Evolutionary conservation across 2,888 invertebrate species (phyloP).

Genomic region (Ichneumoninae sp.): DNA sequence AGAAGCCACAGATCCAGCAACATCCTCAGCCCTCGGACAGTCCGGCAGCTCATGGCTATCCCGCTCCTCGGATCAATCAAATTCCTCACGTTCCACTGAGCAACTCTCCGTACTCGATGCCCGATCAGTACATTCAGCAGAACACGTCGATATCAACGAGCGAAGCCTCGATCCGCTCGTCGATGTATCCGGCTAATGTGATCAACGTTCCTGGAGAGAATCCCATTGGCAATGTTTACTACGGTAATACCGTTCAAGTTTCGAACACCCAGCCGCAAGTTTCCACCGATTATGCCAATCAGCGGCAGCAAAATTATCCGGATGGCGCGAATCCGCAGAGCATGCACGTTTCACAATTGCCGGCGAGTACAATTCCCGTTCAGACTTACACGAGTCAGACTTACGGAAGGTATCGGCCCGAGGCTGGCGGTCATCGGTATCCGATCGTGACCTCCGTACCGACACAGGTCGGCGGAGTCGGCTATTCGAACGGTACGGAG

Average conservation of each 20-base stretch:
- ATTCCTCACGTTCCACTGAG: constrained; percentile 40
- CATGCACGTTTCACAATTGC: constrained; percentile 65
- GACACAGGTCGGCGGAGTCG: constrained; percentile 59
- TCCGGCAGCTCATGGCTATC: constrained; percentile 44
- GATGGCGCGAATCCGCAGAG: constrained; percentile 53
- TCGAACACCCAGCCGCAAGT: constrained; percentile 29
- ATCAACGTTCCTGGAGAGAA: constrained; percentile 27
- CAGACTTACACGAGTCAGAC: constrained; percentile 64
- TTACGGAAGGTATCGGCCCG: constrained; percentile 75
- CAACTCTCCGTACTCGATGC: constrained; percentile 46
- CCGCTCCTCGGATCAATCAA: constrained; percentile 34
- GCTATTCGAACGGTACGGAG: constrained; percentile 71
- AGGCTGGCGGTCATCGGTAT: constrained; percentile 72
- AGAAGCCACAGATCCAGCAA: constrained; percentile 31
- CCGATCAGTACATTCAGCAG: constrained; percentile 71
- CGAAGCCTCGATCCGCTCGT: constrained; percentile 27
- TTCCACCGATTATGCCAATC: constrained; percentile 63
- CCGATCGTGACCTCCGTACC: constrained; percentile 79
- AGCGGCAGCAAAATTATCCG: constrained; percentile 67
- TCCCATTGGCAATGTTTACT: constrained; percentile 40
- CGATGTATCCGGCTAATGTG: constrained; percentile 41
- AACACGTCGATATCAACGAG: constrained; percentile 33
- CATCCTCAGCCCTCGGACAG: constrained; percentile 47
- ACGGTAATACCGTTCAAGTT: constrained; percentile 28
- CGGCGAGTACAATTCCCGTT: constrained; percentile 60